A percentile compares a stretch with the other conserved stretches of the same genome.
Conservation (phyloP, 2,113 vertebrate genomes). For the Proteles cristata region DNA sequence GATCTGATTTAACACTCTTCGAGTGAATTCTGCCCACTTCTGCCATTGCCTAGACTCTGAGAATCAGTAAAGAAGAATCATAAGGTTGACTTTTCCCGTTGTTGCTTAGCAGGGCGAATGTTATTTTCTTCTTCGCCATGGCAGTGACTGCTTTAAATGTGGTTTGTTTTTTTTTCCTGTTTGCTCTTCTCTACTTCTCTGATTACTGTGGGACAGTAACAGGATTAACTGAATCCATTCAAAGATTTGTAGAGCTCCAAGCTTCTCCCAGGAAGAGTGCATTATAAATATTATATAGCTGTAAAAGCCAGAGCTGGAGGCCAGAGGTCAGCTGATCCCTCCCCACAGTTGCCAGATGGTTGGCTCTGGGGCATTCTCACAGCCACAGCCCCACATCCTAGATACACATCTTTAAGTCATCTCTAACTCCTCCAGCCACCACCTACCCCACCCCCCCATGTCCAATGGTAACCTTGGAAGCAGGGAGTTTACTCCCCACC, state of each 20-base stretch:
- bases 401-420: neutral
- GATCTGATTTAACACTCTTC: neutral
- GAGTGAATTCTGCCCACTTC: neutral
- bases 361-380: conserved; percentile 3
- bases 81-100: neutral
- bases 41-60: neutral
- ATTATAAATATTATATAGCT: conserved; percentile 59
- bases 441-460: neutral
- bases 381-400: conserved; percentile 4
- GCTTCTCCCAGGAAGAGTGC: conserved; percentile 52
- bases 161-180: neutral
- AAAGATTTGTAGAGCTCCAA: neutral
- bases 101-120: conserved; percentile 11
- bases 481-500: fast-evolving
- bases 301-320: conserved; percentile 38
- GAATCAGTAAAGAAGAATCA: neutral
- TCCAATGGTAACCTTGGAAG: neutral
- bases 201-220: conserved; percentile 54
- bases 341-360: neutral
- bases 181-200: conserved; percentile 29
- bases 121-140: conserved; percentile 35
- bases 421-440: neutral
- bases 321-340: conserved; percentile 24
- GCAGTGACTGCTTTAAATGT: conserved; percentile 31
- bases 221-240: conserved; percentile 51